Evolutionary conservation across 2,888 invertebrate species (phyloP).

Genomic region (Tineola bisselliella): DNA sequence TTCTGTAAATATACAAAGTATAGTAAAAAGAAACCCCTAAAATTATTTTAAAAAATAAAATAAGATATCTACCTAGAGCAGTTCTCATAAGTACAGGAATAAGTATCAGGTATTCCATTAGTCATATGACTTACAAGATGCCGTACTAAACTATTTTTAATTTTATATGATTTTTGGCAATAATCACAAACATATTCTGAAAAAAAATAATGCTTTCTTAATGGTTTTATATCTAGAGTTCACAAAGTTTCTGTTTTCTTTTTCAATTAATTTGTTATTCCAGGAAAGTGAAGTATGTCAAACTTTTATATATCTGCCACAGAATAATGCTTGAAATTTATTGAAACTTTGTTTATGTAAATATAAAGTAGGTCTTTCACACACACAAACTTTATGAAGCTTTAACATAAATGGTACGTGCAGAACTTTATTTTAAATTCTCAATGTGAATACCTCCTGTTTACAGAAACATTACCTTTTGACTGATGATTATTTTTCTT

Average conservation of each 20-base stretch:
- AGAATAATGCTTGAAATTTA: too few species aligned
- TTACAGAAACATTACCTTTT: slow-evolving; percentile 29
- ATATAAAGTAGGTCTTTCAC: too few species aligned
- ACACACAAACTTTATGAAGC: too few species aligned
- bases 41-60: not conserved
- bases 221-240: too few species aligned
- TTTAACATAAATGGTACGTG: too few species aligned
- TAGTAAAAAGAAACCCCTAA: not conserved
- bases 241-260: too few species aligned
- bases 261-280: too few species aligned
- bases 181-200: slow-evolving; percentile 50
- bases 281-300: too few species aligned
- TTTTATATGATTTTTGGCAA: slow-evolving; percentile 44
- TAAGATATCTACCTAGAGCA: slow-evolving; percentile 37
- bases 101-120: slow-evolving; percentile 21
- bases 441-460: not conserved
- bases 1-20: slow-evolving; percentile 29
- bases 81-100: slow-evolving; percentile 40
- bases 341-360: too few species aligned
- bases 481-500: slow-evolving; percentile 39
- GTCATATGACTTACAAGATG: slow-evolving; percentile 41
- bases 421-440: not conserved
- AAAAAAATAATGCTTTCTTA: slow-evolving; percentile 21
- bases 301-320: too few species aligned
- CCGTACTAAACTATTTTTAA: slow-evolving; percentile 39